Base-by-base conservation (phyloP, 1,140 invertebrate genomes). In the Drosophila lacertosa region DNA sequence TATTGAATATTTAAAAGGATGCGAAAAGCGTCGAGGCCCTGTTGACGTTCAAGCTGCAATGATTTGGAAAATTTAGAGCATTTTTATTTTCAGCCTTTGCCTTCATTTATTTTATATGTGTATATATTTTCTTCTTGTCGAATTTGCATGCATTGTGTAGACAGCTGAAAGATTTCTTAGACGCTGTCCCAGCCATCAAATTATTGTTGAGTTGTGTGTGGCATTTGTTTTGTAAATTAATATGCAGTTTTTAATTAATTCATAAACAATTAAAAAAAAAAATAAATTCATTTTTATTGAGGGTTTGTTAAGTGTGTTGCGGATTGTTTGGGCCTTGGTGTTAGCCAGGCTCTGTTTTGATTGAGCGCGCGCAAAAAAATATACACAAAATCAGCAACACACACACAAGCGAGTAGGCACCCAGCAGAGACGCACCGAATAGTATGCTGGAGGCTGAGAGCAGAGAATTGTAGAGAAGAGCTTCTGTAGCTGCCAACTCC, bases 281-380 rank as follows among this genome's bases (percentile, higher is more conserved):
- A 22, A 22, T 22, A 22, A 22, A 63, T 32, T 33, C 22, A 15
- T 48, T 3, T 50, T 55, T 39, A 18, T 57, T 13, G 15, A 47
- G 64, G 4, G 11, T 32, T 11, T 9, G 33, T 51, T 63, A 16
- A 18, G n/a, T 26, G 47, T 37, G n/a, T 55, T 47, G n/a, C 24
- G 33, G 2, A 35, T 24, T 47, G 74, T 65, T 65, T 60, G 39
- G 48, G 47, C 57, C 35, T 58, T 77, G 65, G 22, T 45, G 29
- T 26, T 50, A 39, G 44, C 55, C 53, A 37, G 57, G 69, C 73
- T 65, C 73, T 86, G 74, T 86, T 86, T 86, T 86, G 81, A 86
- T 86, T 86, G 82, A 86, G 81, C 81, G 81, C 81, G 81, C 81
- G 81, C 81, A 86, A 86, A 86, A 86, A 88, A 88, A 74, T 88